phyloP scores from a whole-genome alignment of 2,113 vertebrate species.

The Cottus gobio region DNA sequence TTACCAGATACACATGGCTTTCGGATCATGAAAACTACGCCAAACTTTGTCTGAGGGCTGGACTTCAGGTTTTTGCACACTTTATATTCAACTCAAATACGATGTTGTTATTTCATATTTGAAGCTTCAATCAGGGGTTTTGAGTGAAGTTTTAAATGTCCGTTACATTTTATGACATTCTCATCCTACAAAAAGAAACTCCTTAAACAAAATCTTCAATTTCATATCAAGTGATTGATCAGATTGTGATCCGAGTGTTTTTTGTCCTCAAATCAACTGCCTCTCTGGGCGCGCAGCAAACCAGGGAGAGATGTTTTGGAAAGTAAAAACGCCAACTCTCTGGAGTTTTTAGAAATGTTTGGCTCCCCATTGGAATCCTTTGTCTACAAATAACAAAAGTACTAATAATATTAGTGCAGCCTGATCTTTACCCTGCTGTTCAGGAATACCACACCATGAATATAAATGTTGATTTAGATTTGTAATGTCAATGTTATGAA shows the following conservation, averaged over 20 bases:
- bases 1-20: neutral
- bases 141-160: neutral
- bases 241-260: too few species aligned
- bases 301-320: neutral
- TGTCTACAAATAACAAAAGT: neutral
- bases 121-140: neutral
- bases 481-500: too few species aligned
- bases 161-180: neutral
- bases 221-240: neutral
- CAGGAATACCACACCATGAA: neutral
- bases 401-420: neutral
- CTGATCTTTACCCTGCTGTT: neutral
- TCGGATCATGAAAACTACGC: neutral
- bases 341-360: too few species aligned
- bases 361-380: too few species aligned
- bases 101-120: neutral
- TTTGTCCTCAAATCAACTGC: neutral
- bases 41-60: neutral
- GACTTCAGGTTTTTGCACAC: neutral
- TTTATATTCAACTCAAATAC: neutral
- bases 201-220: neutral
- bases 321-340: neutral
- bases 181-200: neutral
- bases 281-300: too few species aligned
- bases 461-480: neutral